Evolutionary conservation across 2,113 vertebrate genomes (phyloP).

Genomic region (Rostratula benghalensis): DNA sequence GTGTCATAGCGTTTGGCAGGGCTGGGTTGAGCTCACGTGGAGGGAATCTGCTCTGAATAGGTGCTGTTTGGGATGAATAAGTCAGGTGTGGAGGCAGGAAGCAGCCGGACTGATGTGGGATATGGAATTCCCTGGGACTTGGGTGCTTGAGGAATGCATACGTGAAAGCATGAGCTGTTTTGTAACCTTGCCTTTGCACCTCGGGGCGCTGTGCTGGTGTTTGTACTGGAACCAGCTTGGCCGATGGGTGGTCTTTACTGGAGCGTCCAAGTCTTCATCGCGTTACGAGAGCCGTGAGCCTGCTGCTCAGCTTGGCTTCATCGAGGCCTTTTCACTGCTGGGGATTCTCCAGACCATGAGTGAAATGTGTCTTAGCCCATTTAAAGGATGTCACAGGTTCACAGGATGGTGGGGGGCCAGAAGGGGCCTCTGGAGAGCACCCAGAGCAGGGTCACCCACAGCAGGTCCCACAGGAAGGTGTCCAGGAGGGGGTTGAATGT

Average conservation of each 20-base stretch:
- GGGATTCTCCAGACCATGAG: background rate
- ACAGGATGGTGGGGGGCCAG: too few relatives aligned
- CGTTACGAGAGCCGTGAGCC: background rate
- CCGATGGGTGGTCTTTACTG: background rate
- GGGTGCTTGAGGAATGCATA: constrained; percentile 7
- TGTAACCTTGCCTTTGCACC: constrained; percentile 45
- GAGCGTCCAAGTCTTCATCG: background rate
- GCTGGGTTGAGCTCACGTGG: constrained; percentile 13
- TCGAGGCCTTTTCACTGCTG: background rate
- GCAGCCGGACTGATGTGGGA: constrained; percentile 50
- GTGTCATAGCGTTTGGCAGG: constrained; percentile 26
- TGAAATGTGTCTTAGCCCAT: background rate
- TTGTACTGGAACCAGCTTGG: background rate
- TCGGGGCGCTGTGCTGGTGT: background rate
- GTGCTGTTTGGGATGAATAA: constrained; percentile 43
- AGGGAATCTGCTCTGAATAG: constrained; percentile 24
- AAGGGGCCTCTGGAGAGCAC: too few relatives aligned
- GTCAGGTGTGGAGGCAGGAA: constrained; percentile 43
- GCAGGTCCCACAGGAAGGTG: too few relatives aligned
- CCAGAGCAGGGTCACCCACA: too few relatives aligned
- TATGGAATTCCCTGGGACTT: constrained; percentile 57
- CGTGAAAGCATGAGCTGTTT: background rate
- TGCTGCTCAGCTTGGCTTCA: background rate
- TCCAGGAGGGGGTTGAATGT: too few relatives aligned
- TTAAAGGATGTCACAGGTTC: background rate